phyloP scores from a whole-genome alignment of 2,113 vertebrate genomes.

The Albula glossodonta region DNA sequence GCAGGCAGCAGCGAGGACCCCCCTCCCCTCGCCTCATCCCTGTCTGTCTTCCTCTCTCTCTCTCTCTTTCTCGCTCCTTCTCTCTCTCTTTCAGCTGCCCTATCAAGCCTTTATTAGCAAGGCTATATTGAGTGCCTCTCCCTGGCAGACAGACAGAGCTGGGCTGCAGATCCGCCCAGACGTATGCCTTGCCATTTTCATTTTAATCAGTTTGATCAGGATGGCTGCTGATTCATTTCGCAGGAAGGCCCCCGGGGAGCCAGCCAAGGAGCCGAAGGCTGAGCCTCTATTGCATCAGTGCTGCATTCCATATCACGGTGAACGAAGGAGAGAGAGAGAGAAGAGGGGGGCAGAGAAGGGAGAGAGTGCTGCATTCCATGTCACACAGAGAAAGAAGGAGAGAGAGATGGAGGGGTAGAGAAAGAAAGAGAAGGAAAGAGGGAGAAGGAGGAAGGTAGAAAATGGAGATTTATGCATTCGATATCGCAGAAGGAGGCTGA shows the following conservation, averaged over 20 bases:
- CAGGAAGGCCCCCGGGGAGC: slow-evolving; percentile 77
- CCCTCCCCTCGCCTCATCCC: slow-evolving; percentile 1
- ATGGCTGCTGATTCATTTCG: slow-evolving; percentile 84
- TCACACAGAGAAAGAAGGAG: background rate
- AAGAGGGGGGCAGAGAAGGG: background rate
- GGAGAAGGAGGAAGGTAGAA: background rate
- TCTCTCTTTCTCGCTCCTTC: slow-evolving; percentile 23
- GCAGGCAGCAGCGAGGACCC: background rate
- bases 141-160: slow-evolving; percentile 80
- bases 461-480: background rate
- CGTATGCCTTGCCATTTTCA: slow-evolving; percentile 82
- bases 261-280: slow-evolving; percentile 73
- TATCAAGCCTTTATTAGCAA: slow-evolving; percentile 85
- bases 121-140: slow-evolving; percentile 87
- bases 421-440: background rate
- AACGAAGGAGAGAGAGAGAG: slow-evolving; percentile 11
- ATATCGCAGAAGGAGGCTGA: background rate
- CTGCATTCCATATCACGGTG: slow-evolving; percentile 62
- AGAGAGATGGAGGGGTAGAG: background rate
- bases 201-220: slow-evolving; percentile 83
- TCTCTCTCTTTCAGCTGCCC: slow-evolving; percentile 52
- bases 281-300: slow-evolving; percentile 65
- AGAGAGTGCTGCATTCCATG: background rate
- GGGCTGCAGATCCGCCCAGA: slow-evolving; percentile 77
- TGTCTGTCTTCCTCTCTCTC: slow-evolving; percentile 23